These are phyloP conservation scores for Coenobita brevimanus DNA, from an alignment of 1,140 invertebrate genomes.

Conservation along the genomic window DNA sequence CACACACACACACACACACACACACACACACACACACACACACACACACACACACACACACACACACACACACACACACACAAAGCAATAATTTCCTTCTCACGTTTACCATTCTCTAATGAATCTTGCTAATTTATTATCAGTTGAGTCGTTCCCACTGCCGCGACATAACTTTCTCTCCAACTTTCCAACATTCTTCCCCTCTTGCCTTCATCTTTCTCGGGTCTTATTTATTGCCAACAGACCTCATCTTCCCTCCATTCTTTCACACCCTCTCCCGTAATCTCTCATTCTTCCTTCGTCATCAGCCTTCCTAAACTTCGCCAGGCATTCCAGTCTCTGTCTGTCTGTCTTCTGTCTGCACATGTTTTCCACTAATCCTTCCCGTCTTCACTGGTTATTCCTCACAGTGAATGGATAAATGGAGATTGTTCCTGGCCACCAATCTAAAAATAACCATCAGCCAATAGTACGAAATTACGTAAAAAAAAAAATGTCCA, in stretches of 20 bases:
- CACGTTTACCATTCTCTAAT: too few relatives aligned
- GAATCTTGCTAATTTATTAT: too few relatives aligned
- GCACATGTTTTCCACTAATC: background rate
- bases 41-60: conserved; percentile 1
- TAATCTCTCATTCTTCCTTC: background rate
- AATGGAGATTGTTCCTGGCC: background rate
- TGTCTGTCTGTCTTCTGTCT: background rate
- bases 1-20: conserved; percentile 9
- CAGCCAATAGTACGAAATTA: too few relatives aligned
- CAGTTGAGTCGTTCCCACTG: too few relatives aligned
- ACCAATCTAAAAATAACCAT: too few relatives aligned
- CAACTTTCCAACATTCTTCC: too few relatives aligned
- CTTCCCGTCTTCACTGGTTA: background rate
- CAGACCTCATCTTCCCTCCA: too few relatives aligned
- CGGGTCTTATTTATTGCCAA: too few relatives aligned
- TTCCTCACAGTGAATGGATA: background rate
- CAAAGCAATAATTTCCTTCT: background rate
- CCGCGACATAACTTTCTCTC: too few relatives aligned
- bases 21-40: conserved; percentile 8
- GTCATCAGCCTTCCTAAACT: too few relatives aligned
- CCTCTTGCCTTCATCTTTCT: too few relatives aligned
- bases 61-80: background rate
- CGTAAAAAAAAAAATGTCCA: too few relatives aligned
- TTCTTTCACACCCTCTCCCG: background rate
- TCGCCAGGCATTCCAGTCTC: background rate